Conservation (phyloP, 2,113 vertebrate genomes). For the Chlamydotis undulata region DNA sequence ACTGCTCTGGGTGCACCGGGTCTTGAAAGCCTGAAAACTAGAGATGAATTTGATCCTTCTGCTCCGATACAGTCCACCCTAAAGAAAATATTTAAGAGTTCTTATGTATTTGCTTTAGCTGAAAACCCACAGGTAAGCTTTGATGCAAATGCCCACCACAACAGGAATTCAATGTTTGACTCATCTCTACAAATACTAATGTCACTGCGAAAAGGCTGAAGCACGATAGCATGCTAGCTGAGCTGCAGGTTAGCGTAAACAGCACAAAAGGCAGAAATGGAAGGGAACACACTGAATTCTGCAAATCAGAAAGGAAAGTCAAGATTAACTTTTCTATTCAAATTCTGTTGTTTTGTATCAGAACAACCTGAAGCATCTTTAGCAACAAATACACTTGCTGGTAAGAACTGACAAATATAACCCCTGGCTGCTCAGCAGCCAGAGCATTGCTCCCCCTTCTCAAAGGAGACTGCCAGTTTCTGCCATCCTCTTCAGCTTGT, state of each 20-base stretch:
- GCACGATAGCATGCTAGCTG: rapidly evolving
- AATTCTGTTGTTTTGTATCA: background rate
- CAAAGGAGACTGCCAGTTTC: background rate
- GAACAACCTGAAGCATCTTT: background rate
- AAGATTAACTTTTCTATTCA: background rate
- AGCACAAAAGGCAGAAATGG: background rate
- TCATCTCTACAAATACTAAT: background rate
- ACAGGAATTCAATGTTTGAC: background rate
- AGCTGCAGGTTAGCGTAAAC: background rate
- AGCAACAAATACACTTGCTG: background rate
- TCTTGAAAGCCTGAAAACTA: background rate
- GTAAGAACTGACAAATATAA: background rate
- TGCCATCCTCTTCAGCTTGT: background rate
- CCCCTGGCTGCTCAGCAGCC: background rate
- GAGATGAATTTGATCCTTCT: background rate
- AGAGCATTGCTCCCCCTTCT: background rate
- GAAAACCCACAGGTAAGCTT: background rate
- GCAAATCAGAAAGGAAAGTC: background rate
- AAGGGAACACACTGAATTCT: background rate
- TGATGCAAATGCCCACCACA: background rate
- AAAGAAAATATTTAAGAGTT: background rate
- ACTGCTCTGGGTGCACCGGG: background rate
- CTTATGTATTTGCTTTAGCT: background rate
- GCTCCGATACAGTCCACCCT: background rate
- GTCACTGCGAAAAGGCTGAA: background rate